Evolutionary conservation across 1,140 invertebrate species (phyloP).

Genomic region (Hypothenemus hampei): DNA sequence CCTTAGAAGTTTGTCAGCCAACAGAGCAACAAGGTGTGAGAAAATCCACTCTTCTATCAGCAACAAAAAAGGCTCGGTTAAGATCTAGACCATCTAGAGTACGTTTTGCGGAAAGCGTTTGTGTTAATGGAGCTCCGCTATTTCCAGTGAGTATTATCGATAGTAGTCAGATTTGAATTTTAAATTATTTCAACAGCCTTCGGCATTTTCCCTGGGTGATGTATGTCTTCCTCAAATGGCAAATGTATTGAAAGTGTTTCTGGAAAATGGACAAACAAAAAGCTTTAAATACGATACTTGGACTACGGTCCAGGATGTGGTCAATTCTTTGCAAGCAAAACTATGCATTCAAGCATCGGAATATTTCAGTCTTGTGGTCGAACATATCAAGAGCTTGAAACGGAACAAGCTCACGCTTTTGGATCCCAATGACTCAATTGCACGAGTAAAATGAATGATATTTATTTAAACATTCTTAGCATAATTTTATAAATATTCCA

Average conservation of each 20-base stretch:
- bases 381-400: slow-evolving; percentile 82
- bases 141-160: slow-evolving; percentile 57
- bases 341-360: slow-evolving; percentile 73
- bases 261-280: slow-evolving; percentile 93
- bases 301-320: slow-evolving; percentile 84
- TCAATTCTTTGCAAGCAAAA: slow-evolving; percentile 79
- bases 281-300: slow-evolving; percentile 93
- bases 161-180: too few relatives aligned
- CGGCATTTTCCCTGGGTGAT: slow-evolving; percentile 70
- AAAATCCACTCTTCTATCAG: slow-evolving; percentile 79
- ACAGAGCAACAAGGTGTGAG: slow-evolving; percentile 59
- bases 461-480: background rate
- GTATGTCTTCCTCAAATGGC: slow-evolving; percentile 83
- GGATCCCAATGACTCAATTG: slow-evolving; percentile 76
- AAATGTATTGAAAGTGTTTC: slow-evolving; percentile 87
- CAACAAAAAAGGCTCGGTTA: slow-evolving; percentile 78
- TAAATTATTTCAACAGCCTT: slow-evolving; percentile 54
- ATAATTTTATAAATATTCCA: slow-evolving; percentile 45
- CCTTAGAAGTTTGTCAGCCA: slow-evolving; percentile 77
- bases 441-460: slow-evolving; percentile 59
- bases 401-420: slow-evolving; percentile 79
- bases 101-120: slow-evolving; percentile 81
- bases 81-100: slow-evolving; percentile 78
- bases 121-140: slow-evolving; percentile 75
- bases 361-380: slow-evolving; percentile 83